Evolutionary conservation across 2,113 vertebrate genomes (phyloP).

Genomic region (Aepyceros melampus): DNA sequence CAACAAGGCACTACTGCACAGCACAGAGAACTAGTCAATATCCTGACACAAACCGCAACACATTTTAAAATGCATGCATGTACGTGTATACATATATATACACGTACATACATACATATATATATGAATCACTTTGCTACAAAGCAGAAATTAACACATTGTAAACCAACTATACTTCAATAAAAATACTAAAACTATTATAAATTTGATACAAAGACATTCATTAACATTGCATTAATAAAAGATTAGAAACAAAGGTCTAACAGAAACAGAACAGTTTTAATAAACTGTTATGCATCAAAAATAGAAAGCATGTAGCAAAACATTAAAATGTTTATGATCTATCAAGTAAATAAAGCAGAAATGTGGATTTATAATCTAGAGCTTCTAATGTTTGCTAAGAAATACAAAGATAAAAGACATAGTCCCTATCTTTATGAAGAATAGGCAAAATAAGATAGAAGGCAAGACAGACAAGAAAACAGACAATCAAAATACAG

Average conservation of each 20-base stretch:
- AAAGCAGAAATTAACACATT: not conserved
- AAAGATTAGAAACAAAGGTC: conserved; percentile 7
- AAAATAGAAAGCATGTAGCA: not conserved
- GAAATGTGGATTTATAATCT: not conserved
- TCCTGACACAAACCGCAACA: not conserved
- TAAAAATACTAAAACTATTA: not conserved
- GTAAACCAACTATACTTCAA: not conserved
- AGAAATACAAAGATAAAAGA: conserved; percentile 16
- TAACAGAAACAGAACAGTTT: conserved; percentile 9
- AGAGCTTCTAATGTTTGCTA: not conserved
- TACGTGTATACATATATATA: not conserved
- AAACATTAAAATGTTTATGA: not conserved
- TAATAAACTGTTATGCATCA: not conserved
- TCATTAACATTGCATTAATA: conserved; percentile 15
- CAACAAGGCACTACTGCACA: not conserved
- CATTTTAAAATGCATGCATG: not conserved
- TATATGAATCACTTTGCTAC: not conserved
- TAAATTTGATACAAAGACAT: not conserved
- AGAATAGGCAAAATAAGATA: not conserved
- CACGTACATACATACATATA: not conserved
- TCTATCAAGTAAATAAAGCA: not conserved
- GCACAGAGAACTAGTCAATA: not conserved
- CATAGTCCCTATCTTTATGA: not conserved
- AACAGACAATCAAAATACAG: not conserved
- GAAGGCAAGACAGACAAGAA: not conserved